Conservation (phyloP, 2,888 invertebrate species). For the Hirtodrosophila histrioides region DNA sequence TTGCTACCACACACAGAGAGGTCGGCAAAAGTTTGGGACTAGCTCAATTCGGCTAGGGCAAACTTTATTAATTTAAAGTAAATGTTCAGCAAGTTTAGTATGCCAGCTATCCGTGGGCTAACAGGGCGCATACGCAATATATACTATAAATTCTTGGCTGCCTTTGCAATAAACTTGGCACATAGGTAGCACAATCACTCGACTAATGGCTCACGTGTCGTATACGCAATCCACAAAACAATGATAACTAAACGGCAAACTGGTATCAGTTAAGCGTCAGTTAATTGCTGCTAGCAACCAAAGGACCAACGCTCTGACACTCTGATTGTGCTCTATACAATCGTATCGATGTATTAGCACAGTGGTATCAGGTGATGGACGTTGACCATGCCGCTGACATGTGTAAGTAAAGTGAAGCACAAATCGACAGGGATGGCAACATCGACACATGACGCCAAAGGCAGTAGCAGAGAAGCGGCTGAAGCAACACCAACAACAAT, state of each 20-base stretch:
- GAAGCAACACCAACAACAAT: constrained; percentile 9
- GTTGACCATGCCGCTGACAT: constrained; percentile 52
- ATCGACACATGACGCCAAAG: constrained; percentile 47
- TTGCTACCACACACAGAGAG: constrained; percentile 36
- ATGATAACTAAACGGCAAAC: constrained; percentile 32
- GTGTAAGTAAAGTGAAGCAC: constrained; percentile 58
- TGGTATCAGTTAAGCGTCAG: constrained; percentile 42
- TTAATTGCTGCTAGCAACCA: constrained; percentile 48
- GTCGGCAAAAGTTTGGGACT: constrained; percentile 13
- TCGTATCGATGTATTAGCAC: constrained; percentile 57
- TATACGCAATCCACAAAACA: constrained; percentile 42
- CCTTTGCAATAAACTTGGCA: background rate
- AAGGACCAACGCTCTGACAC: constrained; percentile 1
- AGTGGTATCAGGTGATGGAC: constrained; percentile 64
- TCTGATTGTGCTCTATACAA: background rate
- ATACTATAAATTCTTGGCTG: background rate
- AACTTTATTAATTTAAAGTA: constrained; percentile 50
- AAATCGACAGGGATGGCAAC: constrained; percentile 30
- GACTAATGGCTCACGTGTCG: constrained; percentile 27
- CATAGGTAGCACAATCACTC: constrained; percentile 9
- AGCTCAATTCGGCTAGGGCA: constrained; percentile 22
- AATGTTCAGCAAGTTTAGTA: constrained; percentile 32
- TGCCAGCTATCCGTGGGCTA: constrained; percentile 5
- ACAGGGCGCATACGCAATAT: constrained; percentile 15
- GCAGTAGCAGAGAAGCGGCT: constrained; percentile 23